phyloP scores from a whole-genome alignment of 2,797 vertebrate species.

The Chromobotia macracanthus region DNA sequence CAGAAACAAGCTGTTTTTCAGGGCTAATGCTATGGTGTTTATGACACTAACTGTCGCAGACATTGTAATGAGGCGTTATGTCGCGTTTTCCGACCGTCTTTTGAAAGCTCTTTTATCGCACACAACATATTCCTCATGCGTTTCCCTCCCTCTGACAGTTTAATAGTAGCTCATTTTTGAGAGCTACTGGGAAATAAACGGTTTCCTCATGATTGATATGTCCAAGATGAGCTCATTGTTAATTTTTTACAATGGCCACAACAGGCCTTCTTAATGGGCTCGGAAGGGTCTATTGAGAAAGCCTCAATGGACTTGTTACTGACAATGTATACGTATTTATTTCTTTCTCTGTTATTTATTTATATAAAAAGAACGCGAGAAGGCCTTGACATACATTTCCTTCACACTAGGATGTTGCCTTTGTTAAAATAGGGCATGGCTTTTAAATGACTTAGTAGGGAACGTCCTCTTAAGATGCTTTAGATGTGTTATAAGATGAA shows the following conservation, averaged over 20 bases:
- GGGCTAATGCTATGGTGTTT: not conserved
- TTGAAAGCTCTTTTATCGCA: slow-evolving; percentile 30
- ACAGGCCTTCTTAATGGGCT: slow-evolving; percentile 19
- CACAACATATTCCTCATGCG: slow-evolving; percentile 1
- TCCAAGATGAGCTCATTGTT: slow-evolving; percentile 17
- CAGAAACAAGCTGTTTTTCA: not conserved
- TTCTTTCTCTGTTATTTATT: not conserved
- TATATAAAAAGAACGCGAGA: slow-evolving; percentile 2
- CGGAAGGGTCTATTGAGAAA: slow-evolving; percentile 22
- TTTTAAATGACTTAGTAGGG: not conserved
- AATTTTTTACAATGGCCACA: slow-evolving; percentile 20
- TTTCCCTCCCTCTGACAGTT: slow-evolving; percentile 18
- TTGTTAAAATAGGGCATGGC: not conserved
- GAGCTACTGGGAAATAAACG: slow-evolving; percentile 15
- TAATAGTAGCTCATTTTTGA: slow-evolving; percentile 37
- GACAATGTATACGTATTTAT: slow-evolving; percentile 19
- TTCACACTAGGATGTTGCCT: not conserved
- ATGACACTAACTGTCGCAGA: slow-evolving; percentile 15
- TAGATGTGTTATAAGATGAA: not conserved
- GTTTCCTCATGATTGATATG: slow-evolving; percentile 12
- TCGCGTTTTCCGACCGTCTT: slow-evolving; percentile 5
- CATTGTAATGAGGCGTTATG: slow-evolving; percentile 33
- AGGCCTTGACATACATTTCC: slow-evolving; percentile 29
- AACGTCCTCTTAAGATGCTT: not conserved
- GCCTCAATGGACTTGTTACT: slow-evolving; percentile 34